Conservation (phyloP, 2,888 invertebrate genomes). For the Nomada lathburiana region DNA sequence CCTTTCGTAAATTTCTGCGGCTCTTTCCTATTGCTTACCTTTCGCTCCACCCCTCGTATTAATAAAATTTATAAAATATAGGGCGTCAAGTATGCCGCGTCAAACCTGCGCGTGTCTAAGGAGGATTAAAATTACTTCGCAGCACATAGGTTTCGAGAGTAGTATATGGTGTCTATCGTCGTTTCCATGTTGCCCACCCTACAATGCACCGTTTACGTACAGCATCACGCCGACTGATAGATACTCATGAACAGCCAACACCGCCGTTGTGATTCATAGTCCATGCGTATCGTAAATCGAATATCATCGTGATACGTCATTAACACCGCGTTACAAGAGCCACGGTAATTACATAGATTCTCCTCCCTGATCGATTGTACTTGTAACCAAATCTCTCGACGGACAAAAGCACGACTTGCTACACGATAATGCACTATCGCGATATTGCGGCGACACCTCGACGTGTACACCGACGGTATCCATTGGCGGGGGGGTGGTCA, state of each 20-base stretch:
- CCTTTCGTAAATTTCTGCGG: no score
- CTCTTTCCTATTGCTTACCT: no score
- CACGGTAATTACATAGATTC: conserved; percentile 58
- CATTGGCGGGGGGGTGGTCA: no score
- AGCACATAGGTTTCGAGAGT: no score
- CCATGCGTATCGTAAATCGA: conserved; percentile 40
- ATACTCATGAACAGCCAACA: conserved; percentile 4
- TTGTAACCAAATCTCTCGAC: conserved; percentile 60
- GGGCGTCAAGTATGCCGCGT: no score
- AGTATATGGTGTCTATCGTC: no score
- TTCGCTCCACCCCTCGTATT: no score
- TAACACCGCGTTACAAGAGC: conserved; percentile 55
- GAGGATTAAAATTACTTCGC: no score
- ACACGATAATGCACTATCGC: conserved; percentile 64
- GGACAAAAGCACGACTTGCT: conserved; percentile 55
- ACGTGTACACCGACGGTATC: background rate
- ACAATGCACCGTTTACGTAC: conserved; percentile 20
- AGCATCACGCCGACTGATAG: conserved; percentile 20
- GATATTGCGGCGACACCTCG: background rate
- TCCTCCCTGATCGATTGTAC: conserved; percentile 55
- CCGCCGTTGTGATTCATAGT: conserved; percentile 31
- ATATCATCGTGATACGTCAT: conserved; percentile 60
- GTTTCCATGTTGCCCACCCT: no score
- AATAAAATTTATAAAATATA: no score
- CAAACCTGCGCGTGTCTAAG: no score